A percentile compares a stretch with the other conserved stretches of the same genome.
phyloP scores from a whole-genome alignment of 2,888 invertebrate genomes.

The Augiades crinisus region DNA sequence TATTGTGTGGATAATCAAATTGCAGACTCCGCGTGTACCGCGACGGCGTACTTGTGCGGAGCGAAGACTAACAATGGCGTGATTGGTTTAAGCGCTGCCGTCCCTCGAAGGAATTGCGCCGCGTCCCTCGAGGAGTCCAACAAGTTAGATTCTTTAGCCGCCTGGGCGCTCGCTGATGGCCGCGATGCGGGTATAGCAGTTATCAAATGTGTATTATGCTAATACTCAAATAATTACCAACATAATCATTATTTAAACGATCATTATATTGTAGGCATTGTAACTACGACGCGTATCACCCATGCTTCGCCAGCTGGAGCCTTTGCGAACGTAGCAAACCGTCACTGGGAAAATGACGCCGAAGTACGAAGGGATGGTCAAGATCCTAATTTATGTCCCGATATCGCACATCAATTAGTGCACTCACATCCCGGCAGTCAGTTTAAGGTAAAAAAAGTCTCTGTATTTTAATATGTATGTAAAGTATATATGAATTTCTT shows the following conservation, averaged over 20 bases:
- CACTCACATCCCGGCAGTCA: too few species aligned
- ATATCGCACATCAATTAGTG: conserved; percentile 87
- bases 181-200: conserved; percentile 57
- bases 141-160: conserved; percentile 84
- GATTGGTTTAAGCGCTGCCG: conserved; percentile 85
- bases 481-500: background rate
- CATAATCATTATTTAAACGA: too few species aligned
- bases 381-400: conserved; percentile 72
- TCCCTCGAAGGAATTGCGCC: conserved; percentile 80
- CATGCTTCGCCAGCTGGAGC: conserved; percentile 87
- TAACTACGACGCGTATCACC: too few species aligned
- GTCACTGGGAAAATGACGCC: conserved; percentile 88
- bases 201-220: too few species aligned
- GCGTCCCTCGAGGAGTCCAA: conserved; percentile 74
- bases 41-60: conserved; percentile 85
- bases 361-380: conserved; percentile 55
- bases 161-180: conserved; percentile 82
- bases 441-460: conserved; percentile 77
- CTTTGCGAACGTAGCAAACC: conserved; percentile 83
- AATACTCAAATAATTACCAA: too few species aligned
- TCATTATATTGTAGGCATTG: too few species aligned
- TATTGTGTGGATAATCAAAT: conserved; percentile 83
- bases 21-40: too few species aligned
- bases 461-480: too few species aligned
- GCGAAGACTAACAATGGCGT: conserved; percentile 84